A percentile compares a stretch with the other conserved stretches of the same genome.
Evolutionary conservation across 2,797 vertebrate genomes (phyloP).

Genomic region (Phrynocephalus guinanensis): DNA sequence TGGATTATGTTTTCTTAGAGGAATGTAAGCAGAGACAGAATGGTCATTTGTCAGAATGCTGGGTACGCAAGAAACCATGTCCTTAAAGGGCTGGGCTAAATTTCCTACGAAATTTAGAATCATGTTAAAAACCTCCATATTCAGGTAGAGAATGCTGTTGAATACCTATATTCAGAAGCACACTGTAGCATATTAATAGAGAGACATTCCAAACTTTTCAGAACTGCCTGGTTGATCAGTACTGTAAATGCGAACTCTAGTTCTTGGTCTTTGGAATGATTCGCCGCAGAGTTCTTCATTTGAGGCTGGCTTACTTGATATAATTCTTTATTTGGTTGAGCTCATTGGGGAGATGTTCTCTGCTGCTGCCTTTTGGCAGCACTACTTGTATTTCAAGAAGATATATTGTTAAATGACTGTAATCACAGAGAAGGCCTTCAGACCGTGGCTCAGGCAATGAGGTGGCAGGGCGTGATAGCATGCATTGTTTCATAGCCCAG

Average conservation of each 20-base stretch:
- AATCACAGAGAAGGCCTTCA: background rate
- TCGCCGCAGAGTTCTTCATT: background rate
- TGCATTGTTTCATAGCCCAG: background rate
- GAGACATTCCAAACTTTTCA: background rate
- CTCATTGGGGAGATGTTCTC: background rate
- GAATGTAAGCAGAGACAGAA: background rate
- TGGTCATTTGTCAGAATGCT: background rate
- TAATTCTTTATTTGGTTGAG: background rate
- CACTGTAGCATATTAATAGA: no score
- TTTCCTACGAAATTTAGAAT: background rate
- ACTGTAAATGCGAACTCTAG: background rate
- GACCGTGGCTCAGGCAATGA: background rate
- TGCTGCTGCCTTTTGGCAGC: background rate
- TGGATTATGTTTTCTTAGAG: background rate
- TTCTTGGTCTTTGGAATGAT: background rate
- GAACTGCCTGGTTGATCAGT: background rate
- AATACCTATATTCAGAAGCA: background rate
- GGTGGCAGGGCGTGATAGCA: constrained; percentile 4
- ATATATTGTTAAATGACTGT: background rate
- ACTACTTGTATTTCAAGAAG: constrained; percentile 21
- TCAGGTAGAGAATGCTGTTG: background rate
- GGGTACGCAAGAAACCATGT: background rate
- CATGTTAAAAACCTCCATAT: background rate
- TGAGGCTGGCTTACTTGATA: background rate
- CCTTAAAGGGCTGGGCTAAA: background rate